A percentile compares a stretch with the other conserved stretches of the same genome.
phyloP scores from a whole-genome alignment of 1,140 invertebrate genomes.

The Coenobita brevimanus region DNA sequence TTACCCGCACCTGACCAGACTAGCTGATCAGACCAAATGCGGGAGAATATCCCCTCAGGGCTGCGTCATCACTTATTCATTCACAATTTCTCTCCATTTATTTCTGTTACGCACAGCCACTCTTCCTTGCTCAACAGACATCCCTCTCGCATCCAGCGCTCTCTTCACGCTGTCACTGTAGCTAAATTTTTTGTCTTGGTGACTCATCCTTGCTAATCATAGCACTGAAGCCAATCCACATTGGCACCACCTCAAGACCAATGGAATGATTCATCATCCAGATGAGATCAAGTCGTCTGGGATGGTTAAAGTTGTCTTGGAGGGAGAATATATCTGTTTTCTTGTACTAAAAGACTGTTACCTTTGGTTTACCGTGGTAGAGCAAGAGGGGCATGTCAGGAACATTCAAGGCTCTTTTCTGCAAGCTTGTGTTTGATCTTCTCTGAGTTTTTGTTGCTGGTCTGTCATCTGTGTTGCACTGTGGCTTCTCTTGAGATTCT shows the following conservation, averaged over 20 bases:
- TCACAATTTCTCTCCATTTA: no score
- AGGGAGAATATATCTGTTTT: background rate
- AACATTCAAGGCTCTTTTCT: background rate
- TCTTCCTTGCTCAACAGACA: no score
- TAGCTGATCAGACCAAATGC: no score
- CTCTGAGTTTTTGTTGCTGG: background rate
- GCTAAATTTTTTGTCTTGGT: background rate
- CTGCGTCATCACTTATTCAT: no score
- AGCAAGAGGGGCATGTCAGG: background rate
- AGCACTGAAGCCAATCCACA: slow-evolving; percentile 11
- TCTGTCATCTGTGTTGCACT: background rate
- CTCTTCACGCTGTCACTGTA: no score
- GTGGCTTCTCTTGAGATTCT: background rate
- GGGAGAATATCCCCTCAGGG: no score
- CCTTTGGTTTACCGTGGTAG: background rate
- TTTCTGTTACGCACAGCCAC: no score
- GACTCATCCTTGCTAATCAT: background rate
- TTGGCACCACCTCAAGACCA: background rate
- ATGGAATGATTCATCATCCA: background rate
- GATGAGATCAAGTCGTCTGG: background rate
- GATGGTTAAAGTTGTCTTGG: background rate
- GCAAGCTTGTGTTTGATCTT: background rate
- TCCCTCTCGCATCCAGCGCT: no score
- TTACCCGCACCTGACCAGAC: no score
- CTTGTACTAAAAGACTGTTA: background rate